Evolutionary conservation across 2,113 vertebrate species (phyloP), one percentile per base, ranked within the genome.

Genomic region (Cynocephalus volans): DNA sequence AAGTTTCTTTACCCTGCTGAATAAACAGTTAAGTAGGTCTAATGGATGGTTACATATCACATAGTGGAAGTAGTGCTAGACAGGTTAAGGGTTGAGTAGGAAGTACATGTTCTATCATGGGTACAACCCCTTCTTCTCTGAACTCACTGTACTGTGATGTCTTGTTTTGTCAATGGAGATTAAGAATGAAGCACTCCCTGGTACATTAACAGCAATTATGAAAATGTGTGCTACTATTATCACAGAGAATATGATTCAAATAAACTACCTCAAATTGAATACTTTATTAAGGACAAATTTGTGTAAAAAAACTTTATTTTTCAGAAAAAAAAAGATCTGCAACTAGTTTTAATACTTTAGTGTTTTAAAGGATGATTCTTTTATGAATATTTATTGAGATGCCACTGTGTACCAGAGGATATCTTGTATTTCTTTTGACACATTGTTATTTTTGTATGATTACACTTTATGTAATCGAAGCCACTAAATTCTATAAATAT

Each of bases 381-480:
- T 72, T 48, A 67, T 45, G 10, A 65, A 67, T 82, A 77, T 73
- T 88, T 93, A 69, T 58, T 58, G 62, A 93, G 11, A 6, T 48
- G 3, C 64, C 10, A 52, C 6, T 77, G 19, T n/a, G 14, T 77
- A 21, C 12, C 41, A 86, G 73, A 77, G 5, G 5, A 24, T 54
- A 82, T 15, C 26, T 89, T 70, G 41, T 72, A 90, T 52, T 83
- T 12, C 15, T 33, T 83, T 72, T 17, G 79, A 72, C 6, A 31
- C 19, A 24, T 36, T 95, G 62, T 54, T 88, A 54, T 86, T 95
- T 83, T 90, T 72, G 23, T 75, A 31, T 88, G 28, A 70, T 85
- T 88, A 56, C 26, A 70, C 23, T 76, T 90, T 80, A 76, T 33
- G 17, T 28, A 89, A 45, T 50, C 48, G 23, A 96, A 85, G 88